Evolutionary conservation across 2,888 invertebrate genomes (phyloP).

Genomic region (Quadroppia sp.): DNA sequence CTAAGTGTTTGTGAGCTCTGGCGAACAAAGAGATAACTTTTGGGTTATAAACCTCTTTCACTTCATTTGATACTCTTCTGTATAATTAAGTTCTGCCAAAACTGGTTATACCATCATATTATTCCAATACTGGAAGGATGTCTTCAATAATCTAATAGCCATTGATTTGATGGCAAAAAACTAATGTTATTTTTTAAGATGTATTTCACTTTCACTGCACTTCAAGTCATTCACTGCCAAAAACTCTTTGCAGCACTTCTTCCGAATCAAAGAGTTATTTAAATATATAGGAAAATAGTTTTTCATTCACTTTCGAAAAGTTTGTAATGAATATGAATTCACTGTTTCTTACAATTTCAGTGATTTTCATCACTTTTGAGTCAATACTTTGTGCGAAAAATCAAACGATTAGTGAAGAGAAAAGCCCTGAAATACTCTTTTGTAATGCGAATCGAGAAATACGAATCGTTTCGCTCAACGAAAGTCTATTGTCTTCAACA

Average conservation of each 20-base stretch:
- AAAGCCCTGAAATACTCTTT: background rate
- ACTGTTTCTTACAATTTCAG: background rate
- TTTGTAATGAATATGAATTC: background rate
- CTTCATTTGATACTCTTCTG: background rate
- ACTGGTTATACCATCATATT: background rate
- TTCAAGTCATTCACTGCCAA: background rate
- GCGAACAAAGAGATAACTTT: conserved; percentile 1
- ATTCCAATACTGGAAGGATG: background rate
- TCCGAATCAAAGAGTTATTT: background rate
- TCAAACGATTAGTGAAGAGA: background rate
- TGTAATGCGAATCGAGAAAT: background rate
- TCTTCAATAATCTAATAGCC: background rate
- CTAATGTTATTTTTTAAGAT: background rate
- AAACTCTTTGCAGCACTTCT: background rate
- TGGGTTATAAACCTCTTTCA: conserved; percentile 8
- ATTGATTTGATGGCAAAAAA: background rate
- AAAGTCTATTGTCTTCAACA: background rate
- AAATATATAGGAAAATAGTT: too few relatives aligned
- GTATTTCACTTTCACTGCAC: background rate
- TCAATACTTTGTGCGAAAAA: background rate
- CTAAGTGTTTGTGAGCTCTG: background rate
- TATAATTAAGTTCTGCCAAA: background rate
- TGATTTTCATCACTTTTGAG: background rate
- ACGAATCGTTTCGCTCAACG: background rate
- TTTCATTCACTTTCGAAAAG: too few relatives aligned